Evolutionary conservation across 2,888 invertebrate species (phyloP).

Genomic region (Acleris sparsana): DNA sequence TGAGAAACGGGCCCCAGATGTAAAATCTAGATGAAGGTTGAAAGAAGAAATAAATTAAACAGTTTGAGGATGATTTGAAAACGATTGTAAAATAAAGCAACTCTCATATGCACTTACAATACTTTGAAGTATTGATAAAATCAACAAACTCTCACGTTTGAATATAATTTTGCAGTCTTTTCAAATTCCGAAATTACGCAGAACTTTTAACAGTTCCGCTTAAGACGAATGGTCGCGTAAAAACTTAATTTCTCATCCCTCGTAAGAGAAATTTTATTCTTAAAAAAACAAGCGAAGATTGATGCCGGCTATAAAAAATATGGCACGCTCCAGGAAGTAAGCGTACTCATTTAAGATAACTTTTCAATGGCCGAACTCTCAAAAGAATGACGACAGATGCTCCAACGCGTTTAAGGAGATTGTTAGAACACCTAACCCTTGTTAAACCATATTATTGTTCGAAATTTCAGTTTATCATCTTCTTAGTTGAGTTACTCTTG

Average conservation of each 20-base stretch:
- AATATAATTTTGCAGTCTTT: slow-evolving; percentile 53
- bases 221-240: slow-evolving; percentile 52
- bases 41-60: too few species aligned
- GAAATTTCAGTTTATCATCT: slow-evolving; percentile 14
- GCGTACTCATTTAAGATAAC: slow-evolving; percentile 39
- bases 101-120: too few species aligned
- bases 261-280: slow-evolving; percentile 46
- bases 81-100: too few species aligned
- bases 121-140: too few species aligned
- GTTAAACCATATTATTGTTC: slow-evolving; percentile 24
- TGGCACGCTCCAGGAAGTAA: slow-evolving; percentile 40
- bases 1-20: too few species aligned
- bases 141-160: slow-evolving; percentile 30
- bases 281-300: slow-evolving; percentile 44
- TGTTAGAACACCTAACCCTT: slow-evolving; percentile 13
- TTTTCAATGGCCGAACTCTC: slow-evolving; percentile 40
- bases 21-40: too few species aligned
- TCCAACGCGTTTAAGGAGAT: slow-evolving; percentile 24
- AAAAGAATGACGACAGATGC: slow-evolving; percentile 38
- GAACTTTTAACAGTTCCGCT: slow-evolving; percentile 56
- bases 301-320: slow-evolving; percentile 38
- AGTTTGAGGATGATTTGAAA: too few species aligned
- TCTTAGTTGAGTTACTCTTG: slow-evolving; percentile 9
- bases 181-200: slow-evolving; percentile 49
- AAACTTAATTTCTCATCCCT: slow-evolving; percentile 57